phyloP scores from a whole-genome alignment of 2,888 invertebrate genomes.

The Tineola bisselliella region DNA sequence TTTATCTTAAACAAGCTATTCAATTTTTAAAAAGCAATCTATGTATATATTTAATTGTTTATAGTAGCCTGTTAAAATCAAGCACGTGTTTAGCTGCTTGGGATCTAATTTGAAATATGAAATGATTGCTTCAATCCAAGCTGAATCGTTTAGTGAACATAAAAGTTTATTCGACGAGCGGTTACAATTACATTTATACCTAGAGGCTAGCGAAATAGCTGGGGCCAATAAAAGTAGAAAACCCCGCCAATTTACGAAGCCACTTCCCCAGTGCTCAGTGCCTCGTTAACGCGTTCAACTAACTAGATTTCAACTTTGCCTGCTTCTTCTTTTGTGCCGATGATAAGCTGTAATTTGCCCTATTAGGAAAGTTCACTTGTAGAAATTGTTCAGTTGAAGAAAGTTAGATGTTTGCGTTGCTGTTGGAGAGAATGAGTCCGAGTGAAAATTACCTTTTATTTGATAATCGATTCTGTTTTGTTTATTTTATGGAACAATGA shows the following conservation, averaged over 20 bases:
- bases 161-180: slow-evolving; percentile 4
- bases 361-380: slow-evolving; percentile 9
- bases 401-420: slow-evolving; percentile 8
- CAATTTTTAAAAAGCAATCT: too few species aligned
- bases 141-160: neutral
- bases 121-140: neutral
- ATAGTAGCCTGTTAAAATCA: too few species aligned
- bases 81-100: too few species aligned
- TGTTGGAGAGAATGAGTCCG: neutral
- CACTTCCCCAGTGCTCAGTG: slow-evolving; percentile 9
- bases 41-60: too few species aligned
- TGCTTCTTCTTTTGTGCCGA: slow-evolving; percentile 7
- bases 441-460: slow-evolving; percentile 3
- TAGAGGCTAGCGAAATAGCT: slow-evolving; percentile 3
- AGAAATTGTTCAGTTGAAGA: slow-evolving; percentile 1
- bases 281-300: slow-evolving; percentile 7
- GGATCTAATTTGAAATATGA: neutral
- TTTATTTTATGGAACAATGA: neutral
- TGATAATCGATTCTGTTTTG: neutral
- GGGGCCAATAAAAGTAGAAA: slow-evolving; percentile 7
- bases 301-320: slow-evolving; percentile 7
- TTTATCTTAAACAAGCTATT: too few species aligned
- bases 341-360: slow-evolving; percentile 10
- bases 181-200: slow-evolving; percentile 1
- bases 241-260: slow-evolving; percentile 6